Percentiles rank a stretch among this genome's conserved stretches.
These are phyloP conservation scores for Theristicus caerulescens DNA, from an alignment of 2,113 vertebrate genomes.

Conservation along the genomic window DNA sequence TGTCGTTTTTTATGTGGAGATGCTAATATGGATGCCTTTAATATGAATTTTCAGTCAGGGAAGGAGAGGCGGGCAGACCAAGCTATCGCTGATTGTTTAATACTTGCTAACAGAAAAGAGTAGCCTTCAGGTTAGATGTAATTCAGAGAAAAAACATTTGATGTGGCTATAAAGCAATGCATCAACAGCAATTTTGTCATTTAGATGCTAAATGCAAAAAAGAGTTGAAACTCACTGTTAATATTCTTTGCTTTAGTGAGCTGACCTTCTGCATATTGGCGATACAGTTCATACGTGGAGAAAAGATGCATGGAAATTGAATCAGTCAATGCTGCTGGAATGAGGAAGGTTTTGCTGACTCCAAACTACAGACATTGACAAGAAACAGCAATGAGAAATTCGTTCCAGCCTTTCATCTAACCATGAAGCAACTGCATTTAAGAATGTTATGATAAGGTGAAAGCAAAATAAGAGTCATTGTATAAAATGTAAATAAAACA, in stretches of 20 bases:
- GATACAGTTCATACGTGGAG: conserved; percentile 23
- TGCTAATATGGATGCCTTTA: background rate
- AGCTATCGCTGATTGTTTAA: background rate
- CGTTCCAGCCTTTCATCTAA: conserved; percentile 20
- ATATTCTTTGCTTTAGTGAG: background rate
- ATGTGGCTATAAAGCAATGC: background rate
- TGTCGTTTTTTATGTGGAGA: background rate
- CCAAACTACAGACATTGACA: background rate
- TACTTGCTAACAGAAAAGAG: background rate
- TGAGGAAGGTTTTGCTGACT: conserved; percentile 28
- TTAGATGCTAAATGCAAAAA: background rate
- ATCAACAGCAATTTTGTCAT: background rate
- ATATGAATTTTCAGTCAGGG: background rate
- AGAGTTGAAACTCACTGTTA: background rate
- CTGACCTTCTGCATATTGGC: conserved; percentile 17
- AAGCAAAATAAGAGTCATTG: conserved; percentile 15
- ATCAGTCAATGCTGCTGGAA: background rate
- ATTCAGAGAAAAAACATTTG: background rate
- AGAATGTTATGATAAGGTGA: background rate
- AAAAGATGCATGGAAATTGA: conserved; percentile 21
- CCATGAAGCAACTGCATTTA: conserved; percentile 4
- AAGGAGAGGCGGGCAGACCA: background rate
- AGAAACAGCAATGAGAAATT: conserved; percentile 36
- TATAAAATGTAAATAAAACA: conserved; percentile 39
- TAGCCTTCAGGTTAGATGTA: background rate